phyloP scores from a whole-genome alignment of 1,140 invertebrate species.

The Bombus affinis region DNA sequence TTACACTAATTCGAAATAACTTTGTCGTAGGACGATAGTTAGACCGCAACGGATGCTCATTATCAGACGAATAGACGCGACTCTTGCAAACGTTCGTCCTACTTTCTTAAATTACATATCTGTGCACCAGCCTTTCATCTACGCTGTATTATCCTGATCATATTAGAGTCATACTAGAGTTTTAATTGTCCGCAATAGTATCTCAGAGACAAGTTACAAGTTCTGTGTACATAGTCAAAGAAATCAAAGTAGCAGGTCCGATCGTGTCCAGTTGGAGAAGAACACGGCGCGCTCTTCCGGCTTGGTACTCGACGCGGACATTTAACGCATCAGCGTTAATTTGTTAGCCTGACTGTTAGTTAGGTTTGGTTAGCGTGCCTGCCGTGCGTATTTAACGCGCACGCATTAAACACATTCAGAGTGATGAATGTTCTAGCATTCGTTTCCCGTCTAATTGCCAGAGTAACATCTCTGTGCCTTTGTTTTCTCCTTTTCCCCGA shows the following conservation, averaged over 20 bases:
- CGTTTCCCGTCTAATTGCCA: slow-evolving; percentile 68
- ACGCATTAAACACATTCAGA: slow-evolving; percentile 67
- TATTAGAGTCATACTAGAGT: not conserved
- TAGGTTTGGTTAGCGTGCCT: slow-evolving; percentile 61
- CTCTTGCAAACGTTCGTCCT: too few relatives aligned
- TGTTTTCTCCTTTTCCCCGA: not conserved
- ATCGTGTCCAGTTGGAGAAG: not conserved
- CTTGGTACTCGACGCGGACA: slow-evolving; percentile 25
- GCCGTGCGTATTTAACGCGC: slow-evolving; percentile 66
- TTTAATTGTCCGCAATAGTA: not conserved
- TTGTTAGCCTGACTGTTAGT: slow-evolving; percentile 68
- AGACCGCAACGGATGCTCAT: not conserved
- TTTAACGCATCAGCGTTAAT: slow-evolving; percentile 74
- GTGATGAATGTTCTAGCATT: slow-evolving; percentile 71
- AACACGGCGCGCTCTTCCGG: slow-evolving; percentile 31
- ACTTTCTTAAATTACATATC: not conserved
- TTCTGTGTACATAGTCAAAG: not conserved
- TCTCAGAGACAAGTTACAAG: not conserved
- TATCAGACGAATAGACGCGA: not conserved
- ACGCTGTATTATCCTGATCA: too few relatives aligned
- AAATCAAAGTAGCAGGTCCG: not conserved
- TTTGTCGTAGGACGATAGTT: not conserved
- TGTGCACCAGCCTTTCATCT: too few relatives aligned
- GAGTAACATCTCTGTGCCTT: slow-evolving; percentile 36
- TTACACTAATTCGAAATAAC: not conserved